Percentiles rank a stretch among this genome's conserved stretches.
Evolutionary conservation across 2,113 vertebrate genomes (phyloP).

Genomic region (Equus quagga): DNA sequence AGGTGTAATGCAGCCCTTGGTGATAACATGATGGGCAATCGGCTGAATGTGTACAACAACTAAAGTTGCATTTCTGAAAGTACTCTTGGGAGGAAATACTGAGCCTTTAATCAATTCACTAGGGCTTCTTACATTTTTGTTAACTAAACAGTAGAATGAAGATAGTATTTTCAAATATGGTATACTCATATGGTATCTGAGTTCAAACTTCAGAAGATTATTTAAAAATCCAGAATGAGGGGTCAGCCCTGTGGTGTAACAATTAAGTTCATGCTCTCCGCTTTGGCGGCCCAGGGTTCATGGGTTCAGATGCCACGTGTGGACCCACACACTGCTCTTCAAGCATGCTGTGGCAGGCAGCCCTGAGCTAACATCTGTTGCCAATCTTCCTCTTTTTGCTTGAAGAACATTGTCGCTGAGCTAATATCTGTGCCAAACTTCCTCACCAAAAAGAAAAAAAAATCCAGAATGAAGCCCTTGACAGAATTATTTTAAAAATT

Average conservation of each 20-base stretch:
- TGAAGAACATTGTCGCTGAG: too few relatives aligned
- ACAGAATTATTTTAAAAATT: constrained; percentile 26
- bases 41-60: not conserved
- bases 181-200: not conserved
- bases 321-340: too few relatives aligned
- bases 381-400: too few relatives aligned
- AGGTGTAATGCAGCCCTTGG: not conserved
- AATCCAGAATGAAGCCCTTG: not conserved
- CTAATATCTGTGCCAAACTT: too few relatives aligned
- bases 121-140: not conserved
- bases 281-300: too few relatives aligned
- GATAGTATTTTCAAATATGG: not conserved
- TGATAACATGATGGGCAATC: constrained; percentile 29
- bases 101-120: not conserved
- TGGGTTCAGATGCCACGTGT: too few relatives aligned
- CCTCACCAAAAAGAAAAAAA: not conserved
- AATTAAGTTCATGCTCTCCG: too few relatives aligned
- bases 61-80: constrained; percentile 33
- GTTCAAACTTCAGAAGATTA: constrained; percentile 47
- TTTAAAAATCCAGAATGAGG: constrained; percentile 24
- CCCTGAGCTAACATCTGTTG: too few relatives aligned
- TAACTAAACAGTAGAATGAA: constrained; percentile 43
- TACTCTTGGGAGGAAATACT: not conserved
- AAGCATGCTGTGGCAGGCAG: too few relatives aligned
- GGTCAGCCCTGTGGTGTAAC: too few relatives aligned